These are phyloP conservation scores for Cydia fagiglandana DNA, from an alignment of 1,140 invertebrate genomes.

Conservation along the genomic window DNA sequence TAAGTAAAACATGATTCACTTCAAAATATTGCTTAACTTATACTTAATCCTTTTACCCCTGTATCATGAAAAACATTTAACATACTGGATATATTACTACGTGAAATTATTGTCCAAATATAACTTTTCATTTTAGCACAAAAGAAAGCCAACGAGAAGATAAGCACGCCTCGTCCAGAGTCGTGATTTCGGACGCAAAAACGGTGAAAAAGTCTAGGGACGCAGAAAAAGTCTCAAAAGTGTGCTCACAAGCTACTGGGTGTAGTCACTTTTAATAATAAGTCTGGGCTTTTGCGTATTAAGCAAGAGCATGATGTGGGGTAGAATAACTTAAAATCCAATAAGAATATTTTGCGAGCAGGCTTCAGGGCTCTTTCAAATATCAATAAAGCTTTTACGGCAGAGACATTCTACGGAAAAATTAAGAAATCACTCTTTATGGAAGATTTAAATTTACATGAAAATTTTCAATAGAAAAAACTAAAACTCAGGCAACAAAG, in stretches of 20 bases:
- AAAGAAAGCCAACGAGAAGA: neutral
- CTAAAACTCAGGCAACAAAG: no score
- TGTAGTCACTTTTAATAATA: neutral
- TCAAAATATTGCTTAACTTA: no score
- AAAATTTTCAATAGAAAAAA: no score
- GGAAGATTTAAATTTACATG: no score
- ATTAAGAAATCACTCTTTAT: no score
- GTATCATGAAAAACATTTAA: neutral
- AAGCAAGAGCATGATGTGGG: neutral
- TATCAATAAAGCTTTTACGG: no score
- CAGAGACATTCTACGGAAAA: no score
- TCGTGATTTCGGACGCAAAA: neutral
- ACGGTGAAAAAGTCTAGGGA: neutral
- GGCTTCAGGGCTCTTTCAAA: no score
- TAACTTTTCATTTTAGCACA: neutral
- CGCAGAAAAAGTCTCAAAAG: neutral
- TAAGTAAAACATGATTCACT: no score
- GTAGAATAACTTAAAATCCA: no score
- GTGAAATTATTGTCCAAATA: neutral
- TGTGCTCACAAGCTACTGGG: neutral
- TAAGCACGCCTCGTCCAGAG: neutral
- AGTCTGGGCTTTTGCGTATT: neutral
- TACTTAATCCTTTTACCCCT: neutral
- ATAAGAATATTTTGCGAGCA: no score
- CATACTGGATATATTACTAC: neutral